phyloP scores from a whole-genome alignment of 2,113 vertebrate genomes.

The Alethe castanea region DNA sequence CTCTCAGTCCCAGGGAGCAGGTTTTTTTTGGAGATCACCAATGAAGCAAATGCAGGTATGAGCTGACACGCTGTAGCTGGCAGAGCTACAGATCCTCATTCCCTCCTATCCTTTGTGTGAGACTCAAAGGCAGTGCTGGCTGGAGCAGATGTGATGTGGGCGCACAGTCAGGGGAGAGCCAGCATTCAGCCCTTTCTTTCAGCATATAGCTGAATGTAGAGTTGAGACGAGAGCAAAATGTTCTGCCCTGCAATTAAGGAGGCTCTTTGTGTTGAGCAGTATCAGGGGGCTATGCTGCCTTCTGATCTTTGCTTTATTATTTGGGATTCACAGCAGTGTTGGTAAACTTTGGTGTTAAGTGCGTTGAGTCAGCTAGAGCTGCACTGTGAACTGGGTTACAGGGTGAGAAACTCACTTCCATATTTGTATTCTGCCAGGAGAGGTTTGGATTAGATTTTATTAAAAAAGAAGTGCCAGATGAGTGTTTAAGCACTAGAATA shows the following conservation, averaged over 20 bases:
- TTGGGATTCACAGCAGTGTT: not conserved
- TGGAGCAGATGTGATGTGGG: not conserved
- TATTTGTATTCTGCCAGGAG: not conserved
- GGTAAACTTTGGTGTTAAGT: not conserved
- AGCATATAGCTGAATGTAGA: not conserved
- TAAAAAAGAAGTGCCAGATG: no score
- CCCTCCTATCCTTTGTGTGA: not conserved
- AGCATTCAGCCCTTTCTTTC: not conserved
- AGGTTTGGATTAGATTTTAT: not conserved
- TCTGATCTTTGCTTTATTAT: not conserved
- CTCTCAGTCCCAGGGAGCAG: not conserved
- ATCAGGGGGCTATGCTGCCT: not conserved
- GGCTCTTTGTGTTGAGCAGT: not conserved
- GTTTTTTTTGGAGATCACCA: not conserved
- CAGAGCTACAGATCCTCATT: not conserved
- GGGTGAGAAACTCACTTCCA: not conserved
- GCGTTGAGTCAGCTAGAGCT: not conserved
- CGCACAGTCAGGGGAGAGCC: not conserved
- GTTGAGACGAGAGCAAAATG: not conserved
- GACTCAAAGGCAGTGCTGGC: not conserved
- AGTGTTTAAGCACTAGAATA: not conserved
- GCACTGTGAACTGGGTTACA: not conserved
- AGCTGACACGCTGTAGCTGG: not conserved
- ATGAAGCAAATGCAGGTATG: not conserved
- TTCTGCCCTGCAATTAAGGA: not conserved